Evolutionary conservation across 1,140 invertebrate species (phyloP).

Genomic region (Camponotus vicinus): DNA sequence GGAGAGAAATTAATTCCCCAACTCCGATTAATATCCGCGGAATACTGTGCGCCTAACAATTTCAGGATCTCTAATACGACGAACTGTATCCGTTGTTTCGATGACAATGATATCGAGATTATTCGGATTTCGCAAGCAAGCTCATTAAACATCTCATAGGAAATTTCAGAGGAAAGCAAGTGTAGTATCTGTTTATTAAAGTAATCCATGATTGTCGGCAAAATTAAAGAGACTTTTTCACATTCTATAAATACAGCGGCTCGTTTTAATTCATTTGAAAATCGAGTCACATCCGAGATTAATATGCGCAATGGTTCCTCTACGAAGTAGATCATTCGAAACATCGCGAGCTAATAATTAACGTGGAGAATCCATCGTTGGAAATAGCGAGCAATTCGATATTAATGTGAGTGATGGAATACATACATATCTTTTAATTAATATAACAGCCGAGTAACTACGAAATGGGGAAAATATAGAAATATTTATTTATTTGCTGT

Average conservation of each 20-base stretch:
- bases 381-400: conserved; percentile 21
- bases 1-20: conserved; percentile 75
- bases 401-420: conserved; percentile 8
- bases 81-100: conserved; percentile 51
- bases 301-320: conserved; percentile 56
- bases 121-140: neutral
- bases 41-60: conserved; percentile 69
- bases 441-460: conserved; percentile 2
- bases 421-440: conserved; percentile 60
- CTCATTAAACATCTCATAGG: neutral
- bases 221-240: neutral
- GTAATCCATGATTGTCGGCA: neutral
- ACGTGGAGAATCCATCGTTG: conserved; percentile 46
- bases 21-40: conserved; percentile 77
- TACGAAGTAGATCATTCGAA: conserved; percentile 42
- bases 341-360: conserved; percentile 62
- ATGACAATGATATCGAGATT: conserved; percentile 4
- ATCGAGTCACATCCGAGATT: conserved; percentile 65
- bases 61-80: conserved; percentile 57
- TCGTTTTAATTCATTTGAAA: neutral
- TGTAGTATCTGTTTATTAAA: neutral
- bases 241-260: neutral
- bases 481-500: conserved; percentile 21
- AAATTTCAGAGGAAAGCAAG: neutral
- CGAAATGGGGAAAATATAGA: neutral